Base-by-base conservation (phyloP, 2,113 vertebrate species). In the Phocoena phocoena region DNA sequence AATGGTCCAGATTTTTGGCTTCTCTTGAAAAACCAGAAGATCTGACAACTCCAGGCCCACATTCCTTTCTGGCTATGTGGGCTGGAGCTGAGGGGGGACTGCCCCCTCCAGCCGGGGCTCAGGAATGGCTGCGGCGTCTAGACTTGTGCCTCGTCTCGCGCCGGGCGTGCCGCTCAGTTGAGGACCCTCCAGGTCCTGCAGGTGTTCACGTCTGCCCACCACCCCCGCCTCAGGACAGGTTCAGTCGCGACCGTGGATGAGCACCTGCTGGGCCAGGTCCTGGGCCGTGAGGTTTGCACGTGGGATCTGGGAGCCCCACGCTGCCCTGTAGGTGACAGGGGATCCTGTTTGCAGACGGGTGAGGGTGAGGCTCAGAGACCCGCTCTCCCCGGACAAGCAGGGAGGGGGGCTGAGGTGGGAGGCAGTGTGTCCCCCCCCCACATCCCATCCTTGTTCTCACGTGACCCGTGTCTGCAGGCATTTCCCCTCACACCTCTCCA, bases 1-100 rank as follows among this genome's bases (percentile, higher is more conserved):
- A 88, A 74, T 77, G 90, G 87, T 87, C 79, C 79, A 92, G 89
- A 93, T 96, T 96, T 97, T 97, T 96, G 96, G 95, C 96, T 93
- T 91, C 88, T 93, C 55, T 96, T 93, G 55, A 94, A 90, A 94
- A 97, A 47, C 65, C 5, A 2, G 92, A 89, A 68, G 79, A 83
- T 88, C 62, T 97, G 86, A 89, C 95, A 86, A 58, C n/a, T 82
- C 28, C 20, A 65, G 85, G 58, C 65, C 70, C 25, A 26, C 80
- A 91, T 97, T 97, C 91, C 85, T 93, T 41, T n/a, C 67, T 50
- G 38, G 33, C 62, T 36, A 4, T 5, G 55, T 76, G 70, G 76
- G 13, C 83, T 47, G 82, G 44, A 26, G 36, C 79, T 8, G 63
- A 53, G 90, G 68, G 47, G 12, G 31, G 50, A 53, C 12, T 6